phyloP scores from a whole-genome alignment of 2,797 vertebrate species.

The Ceyx erithaca region DNA sequence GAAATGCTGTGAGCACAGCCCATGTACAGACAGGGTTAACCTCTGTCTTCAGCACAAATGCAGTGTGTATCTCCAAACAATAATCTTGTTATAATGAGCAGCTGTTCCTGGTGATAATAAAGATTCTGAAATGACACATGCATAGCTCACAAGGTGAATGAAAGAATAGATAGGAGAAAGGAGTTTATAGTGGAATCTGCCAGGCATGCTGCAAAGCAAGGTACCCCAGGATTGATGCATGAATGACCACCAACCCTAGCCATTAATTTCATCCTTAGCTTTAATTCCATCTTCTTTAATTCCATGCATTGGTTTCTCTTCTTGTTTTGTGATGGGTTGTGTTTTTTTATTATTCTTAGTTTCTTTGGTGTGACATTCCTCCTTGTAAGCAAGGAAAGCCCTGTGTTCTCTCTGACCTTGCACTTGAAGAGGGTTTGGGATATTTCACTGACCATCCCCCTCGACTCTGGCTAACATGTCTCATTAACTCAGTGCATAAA shows the following conservation, averaged over 20 bases:
- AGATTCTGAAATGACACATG: conserved; percentile 10
- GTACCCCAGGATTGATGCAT: neutral
- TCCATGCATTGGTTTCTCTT: neutral
- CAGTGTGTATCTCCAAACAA: conserved; percentile 9
- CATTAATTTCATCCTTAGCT: too few species aligned
- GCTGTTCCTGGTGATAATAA: conserved; percentile 42
- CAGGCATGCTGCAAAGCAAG: neutral
- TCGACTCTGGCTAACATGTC: neutral
- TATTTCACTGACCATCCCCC: neutral
- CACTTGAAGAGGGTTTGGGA: neutral
- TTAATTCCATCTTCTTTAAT: neutral
- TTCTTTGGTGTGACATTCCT: neutral
- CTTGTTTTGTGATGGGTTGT: neutral
- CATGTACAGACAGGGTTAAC: conserved; percentile 20
- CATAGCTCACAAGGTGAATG: neutral
- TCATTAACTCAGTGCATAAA: conserved; percentile 65
- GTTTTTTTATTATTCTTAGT: neutral
- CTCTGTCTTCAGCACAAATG: neutral
- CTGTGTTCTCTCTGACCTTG: conserved; percentile 11
- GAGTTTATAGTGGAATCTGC: neutral
- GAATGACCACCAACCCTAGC: neutral
- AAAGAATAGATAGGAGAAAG: neutral
- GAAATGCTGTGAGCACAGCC: neutral
- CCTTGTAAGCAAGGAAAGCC: conserved; percentile 1
- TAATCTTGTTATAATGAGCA: conserved; percentile 54